These are phyloP conservation scores for Arothron firmamentum DNA, from an alignment of 2,113 vertebrate genomes.

Conservation along the genomic window DNA sequence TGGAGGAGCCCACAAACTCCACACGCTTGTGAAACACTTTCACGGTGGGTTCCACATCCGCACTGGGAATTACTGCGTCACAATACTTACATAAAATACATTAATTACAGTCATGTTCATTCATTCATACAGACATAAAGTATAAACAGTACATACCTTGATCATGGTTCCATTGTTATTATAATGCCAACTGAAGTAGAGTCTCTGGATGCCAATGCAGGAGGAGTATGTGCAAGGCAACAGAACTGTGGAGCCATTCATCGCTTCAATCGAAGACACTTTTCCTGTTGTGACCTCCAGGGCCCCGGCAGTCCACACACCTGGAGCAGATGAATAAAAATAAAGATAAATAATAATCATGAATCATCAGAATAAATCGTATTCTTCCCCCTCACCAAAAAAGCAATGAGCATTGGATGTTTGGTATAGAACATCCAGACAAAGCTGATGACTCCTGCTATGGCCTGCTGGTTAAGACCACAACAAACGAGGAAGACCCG, in stretches of 20 bases:
- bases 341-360: not conserved
- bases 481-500: no score
- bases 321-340: conserved; percentile 26
- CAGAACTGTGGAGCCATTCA: conserved; percentile 86
- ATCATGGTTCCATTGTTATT: conserved; percentile 65
- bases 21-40: conserved; percentile 68
- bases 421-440: no score
- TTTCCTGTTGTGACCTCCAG: conserved; percentile 90
- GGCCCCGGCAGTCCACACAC: conserved; percentile 68
- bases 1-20: conserved; percentile 80
- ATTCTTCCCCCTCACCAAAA: no score
- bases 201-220: conserved; percentile 87
- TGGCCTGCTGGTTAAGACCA: no score
- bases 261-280: conserved; percentile 75
- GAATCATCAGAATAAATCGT: not conserved
- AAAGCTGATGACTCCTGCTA: no score
- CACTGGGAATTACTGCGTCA: conserved; percentile 69
- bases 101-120: no score
- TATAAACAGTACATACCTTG: conserved; percentile 43
- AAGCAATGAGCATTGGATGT: no score
- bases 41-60: conserved; percentile 64
- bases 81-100: conserved; percentile 31
- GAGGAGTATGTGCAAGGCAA: conserved; percentile 85
- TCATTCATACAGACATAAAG: no score
- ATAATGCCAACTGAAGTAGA: conserved; percentile 84